A percentile compares a stretch with the other conserved stretches of the same genome.
Evolutionary conservation across 2,888 invertebrate genomes (phyloP).

Genomic region (Hipparchia sbordonii): DNA sequence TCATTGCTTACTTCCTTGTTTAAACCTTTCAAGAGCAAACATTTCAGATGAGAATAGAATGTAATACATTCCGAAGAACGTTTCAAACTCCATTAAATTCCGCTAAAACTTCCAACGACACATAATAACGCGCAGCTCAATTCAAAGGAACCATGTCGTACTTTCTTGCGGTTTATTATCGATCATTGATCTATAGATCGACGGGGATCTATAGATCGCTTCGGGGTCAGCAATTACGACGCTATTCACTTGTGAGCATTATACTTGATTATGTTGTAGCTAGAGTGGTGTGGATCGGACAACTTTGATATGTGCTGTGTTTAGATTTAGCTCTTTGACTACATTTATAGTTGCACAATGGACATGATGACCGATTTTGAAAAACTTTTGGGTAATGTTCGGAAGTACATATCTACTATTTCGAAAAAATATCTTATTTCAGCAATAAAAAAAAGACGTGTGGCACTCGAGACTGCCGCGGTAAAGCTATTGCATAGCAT

Average conservation of each 20-base stretch:
- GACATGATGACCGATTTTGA: no score
- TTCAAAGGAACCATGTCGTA: slow-evolving; percentile 46
- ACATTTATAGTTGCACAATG: no score
- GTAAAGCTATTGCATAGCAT: no score
- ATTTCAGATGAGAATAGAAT: not conserved
- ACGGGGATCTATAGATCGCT: slow-evolving; percentile 61
- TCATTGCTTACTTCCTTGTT: no score
- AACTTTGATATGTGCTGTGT: not conserved
- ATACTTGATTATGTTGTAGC: slow-evolving; percentile 39
- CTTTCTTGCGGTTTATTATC: slow-evolving; percentile 62
- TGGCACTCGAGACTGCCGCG: no score
- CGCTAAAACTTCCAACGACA: slow-evolving; percentile 17
- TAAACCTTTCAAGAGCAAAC: no score
- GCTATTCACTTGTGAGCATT: slow-evolving; percentile 55
- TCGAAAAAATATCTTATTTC: no score
- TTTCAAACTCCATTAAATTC: not conserved
- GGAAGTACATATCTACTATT: no score
- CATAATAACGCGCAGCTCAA: slow-evolving; percentile 19
- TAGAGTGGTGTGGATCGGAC: slow-evolving; percentile 22
- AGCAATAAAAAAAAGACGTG: no score
- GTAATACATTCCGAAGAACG: not conserved
- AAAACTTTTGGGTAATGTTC: no score
- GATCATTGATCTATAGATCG: slow-evolving; percentile 72
- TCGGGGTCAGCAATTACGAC: slow-evolving; percentile 61
- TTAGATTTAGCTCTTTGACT: not conserved